Percentiles rank a stretch among this genome's conserved stretches.
These are phyloP conservation scores for Papilio demoleus DNA, from an alignment of 2,888 invertebrate genomes.

Conservation along the genomic window DNA sequence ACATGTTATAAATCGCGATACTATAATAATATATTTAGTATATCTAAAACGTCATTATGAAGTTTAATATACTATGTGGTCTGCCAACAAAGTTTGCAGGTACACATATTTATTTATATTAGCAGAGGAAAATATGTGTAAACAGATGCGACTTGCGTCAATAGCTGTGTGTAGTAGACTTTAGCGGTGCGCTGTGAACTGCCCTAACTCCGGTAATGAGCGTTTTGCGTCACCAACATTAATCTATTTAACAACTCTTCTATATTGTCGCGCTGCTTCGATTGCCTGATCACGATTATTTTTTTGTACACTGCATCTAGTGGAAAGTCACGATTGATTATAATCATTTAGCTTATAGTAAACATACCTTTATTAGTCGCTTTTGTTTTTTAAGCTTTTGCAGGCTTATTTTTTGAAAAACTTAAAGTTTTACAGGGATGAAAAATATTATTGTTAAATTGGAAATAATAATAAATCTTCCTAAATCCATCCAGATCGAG, in stretches of 20 bases:
- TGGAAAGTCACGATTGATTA: constrained; percentile 41
- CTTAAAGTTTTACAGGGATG: too few relatives aligned
- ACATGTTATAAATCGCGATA: not conserved
- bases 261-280: constrained; percentile 44
- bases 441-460: not conserved
- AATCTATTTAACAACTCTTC: constrained; percentile 55
- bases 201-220: constrained; percentile 57
- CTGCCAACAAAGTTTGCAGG: not conserved
- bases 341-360: not conserved
- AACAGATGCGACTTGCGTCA: constrained; percentile 64
- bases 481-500: not conserved
- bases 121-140: constrained; percentile 32
- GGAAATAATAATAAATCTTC: not conserved
- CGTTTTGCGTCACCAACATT: constrained; percentile 64
- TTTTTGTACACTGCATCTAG: constrained; percentile 39
- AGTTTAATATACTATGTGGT: constrained; percentile 25
- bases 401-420: too few relatives aligned
- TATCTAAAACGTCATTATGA: not conserved
- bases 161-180: constrained; percentile 58
- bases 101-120: constrained; percentile 26
- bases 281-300: constrained; percentile 54
- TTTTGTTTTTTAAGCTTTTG: too few relatives aligned
- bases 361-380: too few relatives aligned
- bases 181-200: constrained; percentile 68
- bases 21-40: not conserved